Percentiles rank a stretch among this genome's conserved stretches.
Conservation (phyloP, 2,888 invertebrate species). For the Brachycybe producta region DNA sequence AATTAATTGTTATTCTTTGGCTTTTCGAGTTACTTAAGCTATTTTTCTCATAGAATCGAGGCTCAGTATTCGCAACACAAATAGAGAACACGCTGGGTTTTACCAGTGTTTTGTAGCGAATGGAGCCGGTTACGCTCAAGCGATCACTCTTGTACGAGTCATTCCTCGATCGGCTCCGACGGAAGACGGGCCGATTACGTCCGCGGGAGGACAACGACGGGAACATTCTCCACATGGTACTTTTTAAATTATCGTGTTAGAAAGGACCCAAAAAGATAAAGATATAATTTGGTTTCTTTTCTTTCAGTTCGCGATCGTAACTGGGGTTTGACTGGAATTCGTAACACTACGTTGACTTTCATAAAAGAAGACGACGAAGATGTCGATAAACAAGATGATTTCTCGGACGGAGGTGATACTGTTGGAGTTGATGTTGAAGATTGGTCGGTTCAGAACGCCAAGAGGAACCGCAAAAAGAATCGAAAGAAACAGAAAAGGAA, state of each 20-base stretch:
- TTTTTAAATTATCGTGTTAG: background rate
- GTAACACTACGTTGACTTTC: slow-evolving; percentile 1
- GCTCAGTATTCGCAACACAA: slow-evolving; percentile 51
- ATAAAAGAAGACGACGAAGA: background rate
- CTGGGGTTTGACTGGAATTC: slow-evolving; percentile 1
- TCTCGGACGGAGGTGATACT: background rate
- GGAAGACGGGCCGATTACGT: background rate
- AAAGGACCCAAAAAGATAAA: too few relatives aligned
- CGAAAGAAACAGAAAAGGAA: slow-evolving; percentile 14
- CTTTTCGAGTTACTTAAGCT: too few relatives aligned
- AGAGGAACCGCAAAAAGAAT: slow-evolving; percentile 3
- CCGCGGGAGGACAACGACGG: slow-evolving; percentile 1
- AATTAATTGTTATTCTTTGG: slow-evolving; percentile 17
- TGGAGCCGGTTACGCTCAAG: slow-evolving; percentile 49
- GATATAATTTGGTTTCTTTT: background rate
- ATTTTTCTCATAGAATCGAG: slow-evolving; percentile 37
- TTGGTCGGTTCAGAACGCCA: slow-evolving; percentile 5
- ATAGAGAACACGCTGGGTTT: slow-evolving; percentile 75
- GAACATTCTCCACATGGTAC: slow-evolving; percentile 4
- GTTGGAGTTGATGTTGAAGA: slow-evolving; percentile 11
- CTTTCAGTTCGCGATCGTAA: slow-evolving; percentile 7
- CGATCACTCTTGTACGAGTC: slow-evolving; percentile 57
- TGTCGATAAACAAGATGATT: background rate
- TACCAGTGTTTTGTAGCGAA: slow-evolving; percentile 82
- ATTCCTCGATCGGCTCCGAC: slow-evolving; percentile 41